Evolutionary conservation across 1,140 invertebrate species (phyloP), one percentile per base, ranked within the genome.

Genomic region (Bicyclus anynana): DNA sequence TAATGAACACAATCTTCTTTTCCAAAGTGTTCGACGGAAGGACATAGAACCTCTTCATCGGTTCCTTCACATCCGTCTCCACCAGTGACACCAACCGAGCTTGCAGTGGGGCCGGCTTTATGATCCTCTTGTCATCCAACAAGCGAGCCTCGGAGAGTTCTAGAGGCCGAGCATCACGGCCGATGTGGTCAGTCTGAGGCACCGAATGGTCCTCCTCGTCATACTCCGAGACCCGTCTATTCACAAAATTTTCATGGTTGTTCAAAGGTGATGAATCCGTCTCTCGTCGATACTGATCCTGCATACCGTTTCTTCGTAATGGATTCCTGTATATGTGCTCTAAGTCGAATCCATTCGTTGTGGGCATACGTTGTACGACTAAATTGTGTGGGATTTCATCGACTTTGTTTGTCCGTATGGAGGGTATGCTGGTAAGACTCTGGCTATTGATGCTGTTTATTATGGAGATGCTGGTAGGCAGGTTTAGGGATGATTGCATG

Each of bases 1-100:
- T 90, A 29, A 90, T 90, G 49, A 90, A 67, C 37, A 90, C 79
- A 44, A 84, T 77, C 50, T 90, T 90, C 65, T 90, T 90, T 12
- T 90, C 89, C 0, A 73, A 47, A 0, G 65, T 72, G 59, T 74
- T 77, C 57, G 87, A 85, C 14, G 87, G 88, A 50, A 89, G 84
- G 0, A 90, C 84, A 49, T 88, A 90, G 51, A 84, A 76, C 9
- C 79, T 66, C 51, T 80, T 78, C 0, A 83, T 74, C 0, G 74
- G 52, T 18, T 82, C 74, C 17, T 84, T 85, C 9, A 74, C 66
- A 13, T 86, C 84, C 0, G 76, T 61, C 27, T 87, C 78, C 5
- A 83, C 68, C 0, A 85, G 69, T 0, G 84, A 80, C 14, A 88
- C 66, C 21, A 86, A 60, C 9, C 85, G 63, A 2, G 82, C 74